Evolutionary conservation across 2,797 vertebrate species (phyloP), one percentile per base, ranked within the genome.

Genomic region (Premnoplex brunnescens): DNA sequence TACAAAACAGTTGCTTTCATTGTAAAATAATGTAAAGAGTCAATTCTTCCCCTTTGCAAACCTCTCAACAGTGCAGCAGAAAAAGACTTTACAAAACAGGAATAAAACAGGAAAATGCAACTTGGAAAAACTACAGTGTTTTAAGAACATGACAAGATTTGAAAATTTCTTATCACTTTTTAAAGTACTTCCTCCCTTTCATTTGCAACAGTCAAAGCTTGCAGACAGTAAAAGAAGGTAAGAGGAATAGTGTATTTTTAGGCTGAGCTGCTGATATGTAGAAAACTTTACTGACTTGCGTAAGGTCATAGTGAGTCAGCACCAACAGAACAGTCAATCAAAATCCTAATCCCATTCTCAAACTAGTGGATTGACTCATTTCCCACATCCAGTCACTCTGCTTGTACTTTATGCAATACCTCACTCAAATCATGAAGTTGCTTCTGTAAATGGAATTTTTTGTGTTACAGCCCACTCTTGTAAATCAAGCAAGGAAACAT

Each of bases 291-390:
- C 20, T 32, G 60, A 79, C 48, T 94, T 89, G 82, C 3, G 1
- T 92, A 85, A 89, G 10, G 72, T 88, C 93, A 68, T 3, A 2
- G 73, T 94, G 95, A 96, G 89, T 95, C 95, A 96, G 93, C 93
- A 81, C 62, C 79, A 91, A 91, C 75, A 83, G 89, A 94, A 89
- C 9, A 51, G 85, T 41, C 13, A 49, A 80, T 68, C 1, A 2
- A 93, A 93, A 88, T 85, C 92, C 78, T 92, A 93, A 93, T 89
- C 84, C 93, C 75, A 72, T 94, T 89, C 92, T 96, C 68, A 91
- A 92, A 95, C 89, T 96, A 78, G 66, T 62, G 49, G 74, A 92
- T 85, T 93, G 94, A 96, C 75, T 94, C 93, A 95, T 44, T 92
- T 94, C 95, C 92, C 91, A 85, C 68, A 88, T 91, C 36, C 62